Evolutionary conservation across 1,140 invertebrate species (phyloP), one percentile per base, ranked within the genome.

Genomic region (Drusus annulatus): DNA sequence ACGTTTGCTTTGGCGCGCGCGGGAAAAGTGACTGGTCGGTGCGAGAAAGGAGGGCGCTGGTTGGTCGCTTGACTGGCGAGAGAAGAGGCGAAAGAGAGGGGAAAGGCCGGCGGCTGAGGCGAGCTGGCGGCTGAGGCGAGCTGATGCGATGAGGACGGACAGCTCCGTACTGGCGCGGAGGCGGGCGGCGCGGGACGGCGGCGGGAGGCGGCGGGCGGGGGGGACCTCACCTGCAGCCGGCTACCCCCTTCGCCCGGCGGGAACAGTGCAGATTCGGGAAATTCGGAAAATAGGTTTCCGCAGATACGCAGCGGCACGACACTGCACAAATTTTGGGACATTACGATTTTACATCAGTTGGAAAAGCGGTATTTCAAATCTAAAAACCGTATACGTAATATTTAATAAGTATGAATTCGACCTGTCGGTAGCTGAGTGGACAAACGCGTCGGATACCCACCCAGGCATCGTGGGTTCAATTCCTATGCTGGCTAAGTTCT

Each of bases 121-220:
- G 2, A 28, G 36, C 36, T 45, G 36, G 36, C 36, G 2, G 36
- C 36, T 45, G 36, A 1, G 36, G 36, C 36, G 36, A 45, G 36
- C 36, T 45, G 36, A 45, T 45, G 36, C 36, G 36, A 13, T 45
- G 71, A 75, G 71, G 52, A 75, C 71, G 71, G 71, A 75, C 71
- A n/a, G 19, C 23, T 56, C 71, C 71, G 71, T 75, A 75, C 71
- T 75, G 71, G 8, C 8, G 52, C 71, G 52, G 71, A 25, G 28
- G n/a, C 15, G 17, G 71, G 23, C 15, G 21, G 51, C 51, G 71
- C 28, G 51, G 31, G 19, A 52, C 16, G 54, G n/a, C 21, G 17
- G 3, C 16, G 71, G 16, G 17, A 56, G 52, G 25, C 28, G 50
- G 25, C 13, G 31, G 7, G 23, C 17, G 5, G 23, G 15, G 15